phyloP scores from a whole-genome alignment of 37 sponge, comb jelly and placozoan genomes.

The Halichondria panicea region DNA sequence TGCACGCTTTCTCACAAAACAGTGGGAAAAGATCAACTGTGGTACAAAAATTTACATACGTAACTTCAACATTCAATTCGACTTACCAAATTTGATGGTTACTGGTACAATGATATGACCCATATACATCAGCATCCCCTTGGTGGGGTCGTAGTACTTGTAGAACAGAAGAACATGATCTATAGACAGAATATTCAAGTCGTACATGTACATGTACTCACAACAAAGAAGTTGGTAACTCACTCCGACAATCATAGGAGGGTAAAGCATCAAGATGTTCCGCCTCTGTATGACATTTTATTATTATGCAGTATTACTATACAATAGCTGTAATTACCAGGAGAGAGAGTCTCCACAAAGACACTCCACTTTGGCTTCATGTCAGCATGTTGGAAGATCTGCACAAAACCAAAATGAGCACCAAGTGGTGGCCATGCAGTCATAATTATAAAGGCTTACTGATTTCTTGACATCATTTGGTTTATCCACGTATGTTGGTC shows the following conservation, averaged over 20 bases:
- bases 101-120: slow-evolving; percentile 64
- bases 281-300: slow-evolving; percentile 29
- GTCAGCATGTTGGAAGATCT: slow-evolving; percentile 75
- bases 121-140: slow-evolving; percentile 54
- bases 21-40: slow-evolving; percentile 69
- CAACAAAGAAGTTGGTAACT: not conserved
- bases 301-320: not conserved
- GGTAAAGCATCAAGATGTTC: slow-evolving; percentile 13
- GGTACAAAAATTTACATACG: not conserved
- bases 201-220: not conserved
- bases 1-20: slow-evolving; percentile 55
- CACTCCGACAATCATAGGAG: slow-evolving; percentile 52
- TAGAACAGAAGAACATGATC: slow-evolving; percentile 81
- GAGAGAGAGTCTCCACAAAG: slow-evolving; percentile 60
- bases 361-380: slow-evolving; percentile 47
- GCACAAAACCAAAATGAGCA: not conserved
- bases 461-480: slow-evolving; percentile 38
- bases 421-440: not conserved
- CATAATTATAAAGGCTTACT: slow-evolving; percentile 34
- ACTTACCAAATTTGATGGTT: slow-evolving; percentile 60
- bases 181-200: not conserved
- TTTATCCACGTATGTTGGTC: slow-evolving; percentile 67
- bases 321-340: slow-evolving; percentile 60
- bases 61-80: not conserved
- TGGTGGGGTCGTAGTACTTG: slow-evolving; percentile 86